phyloP scores from a whole-genome alignment of 1,140 invertebrate species.

The Ectropis grisescens region DNA sequence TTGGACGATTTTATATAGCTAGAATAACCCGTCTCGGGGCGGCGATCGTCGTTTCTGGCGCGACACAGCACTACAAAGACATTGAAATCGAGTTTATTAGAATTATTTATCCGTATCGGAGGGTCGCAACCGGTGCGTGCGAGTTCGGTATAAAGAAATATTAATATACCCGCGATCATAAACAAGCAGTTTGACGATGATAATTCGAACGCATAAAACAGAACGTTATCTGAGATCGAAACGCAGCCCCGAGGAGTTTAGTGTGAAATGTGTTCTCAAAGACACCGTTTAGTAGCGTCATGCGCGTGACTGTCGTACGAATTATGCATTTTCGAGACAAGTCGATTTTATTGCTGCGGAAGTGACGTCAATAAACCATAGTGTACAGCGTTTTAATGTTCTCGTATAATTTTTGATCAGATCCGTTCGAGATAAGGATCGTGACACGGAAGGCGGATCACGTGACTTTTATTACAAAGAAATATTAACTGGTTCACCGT shows the following conservation, averaged over 20 bases:
- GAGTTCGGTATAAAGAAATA: slow-evolving; percentile 49
- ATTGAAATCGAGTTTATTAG: slow-evolving; percentile 7
- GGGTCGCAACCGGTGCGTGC: slow-evolving; percentile 13
- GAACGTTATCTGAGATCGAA: slow-evolving; percentile 58
- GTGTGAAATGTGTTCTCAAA: slow-evolving; percentile 64
- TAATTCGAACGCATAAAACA: slow-evolving; percentile 62
- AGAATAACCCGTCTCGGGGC: slow-evolving; percentile 12
- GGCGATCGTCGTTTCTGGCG: slow-evolving; percentile 7
- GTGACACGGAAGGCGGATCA: slow-evolving; percentile 32
- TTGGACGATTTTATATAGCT: slow-evolving; percentile 9
- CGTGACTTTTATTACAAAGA: slow-evolving; percentile 10
- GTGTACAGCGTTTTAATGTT: slow-evolving; percentile 53
- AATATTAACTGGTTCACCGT: too few relatives aligned
- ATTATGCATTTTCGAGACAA: slow-evolving; percentile 65
- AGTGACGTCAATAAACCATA: slow-evolving; percentile 65
- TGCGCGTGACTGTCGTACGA: slow-evolving; percentile 61
- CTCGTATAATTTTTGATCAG: slow-evolving; percentile 54
- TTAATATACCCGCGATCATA: slow-evolving; percentile 44
- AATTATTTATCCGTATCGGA: slow-evolving; percentile 3
- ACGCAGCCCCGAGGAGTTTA: slow-evolving; percentile 41
- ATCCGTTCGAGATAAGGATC: slow-evolving; percentile 36
- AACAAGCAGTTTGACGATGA: slow-evolving; percentile 50
- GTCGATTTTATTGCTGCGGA: slow-evolving; percentile 63
- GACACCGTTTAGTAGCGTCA: slow-evolving; percentile 64
- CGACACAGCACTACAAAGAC: slow-evolving; percentile 1